phyloP scores from a whole-genome alignment of 2,888 invertebrate species.

The Torymus aiolomorphi region DNA sequence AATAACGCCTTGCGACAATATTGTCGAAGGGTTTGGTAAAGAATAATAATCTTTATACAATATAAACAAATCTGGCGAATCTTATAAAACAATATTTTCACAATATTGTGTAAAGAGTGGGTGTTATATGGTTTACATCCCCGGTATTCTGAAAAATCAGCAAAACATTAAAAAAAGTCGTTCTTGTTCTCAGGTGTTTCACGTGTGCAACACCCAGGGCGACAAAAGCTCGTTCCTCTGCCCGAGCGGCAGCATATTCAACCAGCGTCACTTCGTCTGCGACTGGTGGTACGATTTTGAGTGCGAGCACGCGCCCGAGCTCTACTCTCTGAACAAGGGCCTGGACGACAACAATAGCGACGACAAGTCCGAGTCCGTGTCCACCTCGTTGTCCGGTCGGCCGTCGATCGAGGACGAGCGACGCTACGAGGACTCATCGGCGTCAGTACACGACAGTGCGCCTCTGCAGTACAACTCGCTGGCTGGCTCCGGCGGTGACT shows the following conservation, averaged over 20 bases:
- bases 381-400: no score
- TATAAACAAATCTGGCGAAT: no score
- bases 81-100: no score
- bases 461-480: conserved; percentile 52
- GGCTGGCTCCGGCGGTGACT: conserved; percentile 53
- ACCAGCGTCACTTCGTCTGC: conserved; percentile 78
- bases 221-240: conserved; percentile 77
- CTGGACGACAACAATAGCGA: conserved; percentile 40
- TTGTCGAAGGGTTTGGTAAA: no score
- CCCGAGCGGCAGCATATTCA: conserved; percentile 78
- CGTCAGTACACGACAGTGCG: neutral
- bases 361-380: no score
- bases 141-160: no score
- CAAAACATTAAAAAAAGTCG: no score
- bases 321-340: conserved; percentile 62
- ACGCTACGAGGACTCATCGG: neutral
- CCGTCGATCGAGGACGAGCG: neutral
- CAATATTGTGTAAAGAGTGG: no score
- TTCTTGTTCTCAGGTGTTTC: conserved; percentile 75
- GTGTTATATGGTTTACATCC: no score
- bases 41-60: no score
- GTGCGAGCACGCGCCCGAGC: conserved; percentile 70
- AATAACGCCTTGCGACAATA: no score
- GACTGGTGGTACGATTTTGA: conserved; percentile 79
- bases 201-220: conserved; percentile 76